Percentiles rank a stretch among this genome's conserved stretches.
These are phyloP conservation scores for Opisthograptis luteolata DNA, from an alignment of 2,888 invertebrate species.

Conservation along the genomic window DNA sequence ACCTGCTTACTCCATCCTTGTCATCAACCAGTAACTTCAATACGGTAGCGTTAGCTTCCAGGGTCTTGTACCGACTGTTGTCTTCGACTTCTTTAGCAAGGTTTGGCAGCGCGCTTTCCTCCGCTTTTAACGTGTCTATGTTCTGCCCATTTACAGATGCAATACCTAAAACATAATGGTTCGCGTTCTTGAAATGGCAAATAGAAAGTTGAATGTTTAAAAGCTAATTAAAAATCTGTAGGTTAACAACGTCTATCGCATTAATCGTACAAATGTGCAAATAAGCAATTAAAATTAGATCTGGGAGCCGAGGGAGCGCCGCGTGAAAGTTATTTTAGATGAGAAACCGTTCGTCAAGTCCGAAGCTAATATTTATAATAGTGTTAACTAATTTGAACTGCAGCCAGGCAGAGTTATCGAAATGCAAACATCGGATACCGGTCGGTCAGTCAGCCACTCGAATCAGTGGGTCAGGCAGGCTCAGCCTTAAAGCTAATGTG, in stretches of 20 bases:
- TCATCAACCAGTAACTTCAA: constrained; percentile 73
- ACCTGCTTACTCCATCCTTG: constrained; percentile 79
- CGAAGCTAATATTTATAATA: constrained; percentile 45
- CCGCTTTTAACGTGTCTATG: constrained; percentile 39
- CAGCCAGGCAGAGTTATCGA: constrained; percentile 55
- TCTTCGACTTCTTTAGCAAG: constrained; percentile 74
- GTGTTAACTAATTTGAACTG: constrained; percentile 50
- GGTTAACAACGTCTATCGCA: constrained; percentile 4
- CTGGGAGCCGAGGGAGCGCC: constrained; percentile 15
- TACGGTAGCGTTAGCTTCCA: constrained; percentile 77
- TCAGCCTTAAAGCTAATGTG: constrained; percentile 57
- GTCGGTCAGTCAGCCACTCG: constrained; percentile 45
- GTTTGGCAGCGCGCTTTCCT: constrained; percentile 59
- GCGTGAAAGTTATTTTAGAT: constrained; percentile 48
- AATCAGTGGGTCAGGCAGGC: constrained; percentile 73
- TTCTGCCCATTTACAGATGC: constrained; percentile 51
- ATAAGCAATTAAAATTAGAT: constrained; percentile 28
- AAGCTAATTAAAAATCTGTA: constrained; percentile 19
- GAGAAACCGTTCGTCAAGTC: constrained; percentile 45
- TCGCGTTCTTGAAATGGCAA: constrained; percentile 2
- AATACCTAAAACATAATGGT: constrained; percentile 49
- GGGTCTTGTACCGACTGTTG: constrained; percentile 78
- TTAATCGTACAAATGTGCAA: constrained; percentile 30
- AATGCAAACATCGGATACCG: constrained; percentile 57
- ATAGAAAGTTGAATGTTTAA: constrained; percentile 18